Percentiles rank a stretch among this genome's conserved stretches.
phyloP scores from a whole-genome alignment of 2,797 vertebrate species.

The Psittacula derbiana region DNA sequence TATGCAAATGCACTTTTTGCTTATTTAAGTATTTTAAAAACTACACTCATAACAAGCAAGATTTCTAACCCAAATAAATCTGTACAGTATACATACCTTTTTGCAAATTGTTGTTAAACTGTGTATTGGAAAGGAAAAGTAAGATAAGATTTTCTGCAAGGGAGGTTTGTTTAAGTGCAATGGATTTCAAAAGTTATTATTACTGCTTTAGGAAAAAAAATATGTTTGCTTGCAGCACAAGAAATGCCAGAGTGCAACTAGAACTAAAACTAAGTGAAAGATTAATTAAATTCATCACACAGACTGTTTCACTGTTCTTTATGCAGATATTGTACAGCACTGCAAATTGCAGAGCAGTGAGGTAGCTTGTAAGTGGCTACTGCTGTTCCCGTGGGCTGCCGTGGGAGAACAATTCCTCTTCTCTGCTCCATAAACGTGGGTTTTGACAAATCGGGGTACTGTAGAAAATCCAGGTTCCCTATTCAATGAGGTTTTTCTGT shows the following conservation, averaged over 20 bases:
- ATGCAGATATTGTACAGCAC: neutral
- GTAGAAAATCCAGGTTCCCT: neutral
- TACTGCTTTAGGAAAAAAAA: neutral
- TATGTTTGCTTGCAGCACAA: neutral
- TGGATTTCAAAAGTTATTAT: neutral
- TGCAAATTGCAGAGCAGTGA: neutral
- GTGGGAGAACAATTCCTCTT: neutral
- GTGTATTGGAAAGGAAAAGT: neutral
- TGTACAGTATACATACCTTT: neutral
- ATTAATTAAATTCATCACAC: neutral
- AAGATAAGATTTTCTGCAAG: neutral
- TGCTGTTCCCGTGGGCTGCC: neutral
- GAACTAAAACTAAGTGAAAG: neutral
- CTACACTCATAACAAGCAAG: neutral
- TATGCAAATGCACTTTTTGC: neutral
- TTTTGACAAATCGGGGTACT: neutral
- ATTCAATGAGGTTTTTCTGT: neutral
- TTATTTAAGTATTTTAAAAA: neutral
- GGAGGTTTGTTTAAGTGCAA: neutral
- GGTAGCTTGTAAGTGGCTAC: neutral
- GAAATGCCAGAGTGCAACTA: neutral
- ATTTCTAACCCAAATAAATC: neutral
- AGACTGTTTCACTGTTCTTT: neutral
- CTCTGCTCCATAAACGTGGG: neutral
- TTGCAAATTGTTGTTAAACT: neutral